Conservation (phyloP, 1,140 invertebrate species). For the Globodera rostochiensis region DNA sequence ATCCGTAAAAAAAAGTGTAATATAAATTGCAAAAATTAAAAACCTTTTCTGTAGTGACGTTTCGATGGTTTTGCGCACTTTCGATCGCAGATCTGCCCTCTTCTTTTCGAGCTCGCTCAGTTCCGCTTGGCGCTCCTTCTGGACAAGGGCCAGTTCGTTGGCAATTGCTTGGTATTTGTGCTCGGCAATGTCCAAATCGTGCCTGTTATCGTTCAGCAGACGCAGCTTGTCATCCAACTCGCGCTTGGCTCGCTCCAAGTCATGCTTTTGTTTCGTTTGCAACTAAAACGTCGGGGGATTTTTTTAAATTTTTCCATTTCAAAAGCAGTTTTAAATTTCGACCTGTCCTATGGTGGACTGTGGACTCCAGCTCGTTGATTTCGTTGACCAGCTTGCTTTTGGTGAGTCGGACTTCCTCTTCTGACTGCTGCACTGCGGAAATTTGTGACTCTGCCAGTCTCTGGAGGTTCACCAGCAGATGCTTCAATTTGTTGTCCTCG, state of each 20-base stretch:
- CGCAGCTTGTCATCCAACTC: conserved; percentile 11
- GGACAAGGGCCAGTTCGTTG: no score
- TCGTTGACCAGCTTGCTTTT: background rate
- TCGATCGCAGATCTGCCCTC: background rate
- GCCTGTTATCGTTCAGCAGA: background rate
- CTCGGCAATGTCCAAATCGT: conserved; percentile 11
- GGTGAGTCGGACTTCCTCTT: background rate
- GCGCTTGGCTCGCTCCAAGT: conserved; percentile 18
- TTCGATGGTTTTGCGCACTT: conserved; percentile 22
- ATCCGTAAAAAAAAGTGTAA: no score
- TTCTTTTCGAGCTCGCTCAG: background rate
- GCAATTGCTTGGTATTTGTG: conserved; percentile 14
- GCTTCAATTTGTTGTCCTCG: conserved; percentile 7
- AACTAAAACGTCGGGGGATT: background rate
- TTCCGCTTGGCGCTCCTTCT: no score
- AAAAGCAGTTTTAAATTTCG: background rate
- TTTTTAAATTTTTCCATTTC: background rate
- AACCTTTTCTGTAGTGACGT: conserved; percentile 13
- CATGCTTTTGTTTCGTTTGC: background rate
- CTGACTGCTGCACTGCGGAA: background rate
- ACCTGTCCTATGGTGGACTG: background rate
- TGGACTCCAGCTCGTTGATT: conserved; percentile 1
- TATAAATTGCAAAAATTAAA: no score
- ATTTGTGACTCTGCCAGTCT: background rate
- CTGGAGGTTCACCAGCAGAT: conserved; percentile 4